Evolutionary conservation across 2,797 vertebrate genomes (phyloP).

Genomic region (Amblyopsis hoosieri): DNA sequence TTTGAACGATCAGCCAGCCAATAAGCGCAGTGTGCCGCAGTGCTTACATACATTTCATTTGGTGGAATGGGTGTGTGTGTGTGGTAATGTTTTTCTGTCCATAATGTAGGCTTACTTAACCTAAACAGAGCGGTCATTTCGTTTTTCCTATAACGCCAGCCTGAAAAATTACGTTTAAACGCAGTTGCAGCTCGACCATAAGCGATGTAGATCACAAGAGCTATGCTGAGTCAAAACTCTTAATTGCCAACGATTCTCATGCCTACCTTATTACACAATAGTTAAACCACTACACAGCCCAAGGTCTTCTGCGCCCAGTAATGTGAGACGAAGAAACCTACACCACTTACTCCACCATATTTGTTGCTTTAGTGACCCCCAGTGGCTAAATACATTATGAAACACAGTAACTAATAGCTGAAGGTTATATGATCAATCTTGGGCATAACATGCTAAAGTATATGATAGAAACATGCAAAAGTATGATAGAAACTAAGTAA

Average conservation of each 20-base stretch:
- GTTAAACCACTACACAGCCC: conserved; percentile 36
- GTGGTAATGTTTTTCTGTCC: conserved; percentile 9
- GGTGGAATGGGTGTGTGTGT: conserved; percentile 24
- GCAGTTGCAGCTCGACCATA: no score
- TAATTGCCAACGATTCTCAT: conserved; percentile 22
- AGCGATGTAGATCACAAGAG: no score
- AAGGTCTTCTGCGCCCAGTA: conserved; percentile 61
- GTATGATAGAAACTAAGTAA: no score
- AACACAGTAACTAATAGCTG: conserved; percentile 8
- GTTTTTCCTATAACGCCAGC: background rate
- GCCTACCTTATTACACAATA: conserved; percentile 59
- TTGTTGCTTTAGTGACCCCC: conserved; percentile 76
- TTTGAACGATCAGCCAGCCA: conserved; percentile 70
- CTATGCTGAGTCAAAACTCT: no score
- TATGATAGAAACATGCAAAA: no score
- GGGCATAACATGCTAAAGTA: no score
- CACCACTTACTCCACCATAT: conserved; percentile 54
- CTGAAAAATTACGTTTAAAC: no score
- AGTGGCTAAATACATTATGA: conserved; percentile 68
- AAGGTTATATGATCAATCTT: background rate
- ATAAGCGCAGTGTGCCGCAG: conserved; percentile 77
- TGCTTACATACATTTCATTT: conserved; percentile 68
- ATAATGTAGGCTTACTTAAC: background rate
- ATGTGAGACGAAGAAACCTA: conserved; percentile 62
- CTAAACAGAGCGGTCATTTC: no score